Conservation (phyloP, 2,888 invertebrate genomes). For the Metallyticus violacea region DNA sequence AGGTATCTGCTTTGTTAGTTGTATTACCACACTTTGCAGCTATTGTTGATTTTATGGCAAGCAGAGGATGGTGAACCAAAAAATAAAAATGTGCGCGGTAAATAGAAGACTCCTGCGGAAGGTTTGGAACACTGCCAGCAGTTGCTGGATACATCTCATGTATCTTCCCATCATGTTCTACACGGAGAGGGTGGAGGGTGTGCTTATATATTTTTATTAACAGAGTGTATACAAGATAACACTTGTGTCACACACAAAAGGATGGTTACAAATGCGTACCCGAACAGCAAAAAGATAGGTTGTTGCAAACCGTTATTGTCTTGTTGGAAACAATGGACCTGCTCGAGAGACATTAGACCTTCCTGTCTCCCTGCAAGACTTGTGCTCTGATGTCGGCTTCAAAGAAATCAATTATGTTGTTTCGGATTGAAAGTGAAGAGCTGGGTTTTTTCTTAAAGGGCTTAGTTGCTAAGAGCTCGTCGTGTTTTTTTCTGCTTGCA, state of each 20-base stretch:
- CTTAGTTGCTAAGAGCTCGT: not conserved
- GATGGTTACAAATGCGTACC: not conserved
- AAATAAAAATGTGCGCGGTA: not conserved
- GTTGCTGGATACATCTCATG: not conserved
- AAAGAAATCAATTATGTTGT: not conserved
- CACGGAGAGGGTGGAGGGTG: not conserved
- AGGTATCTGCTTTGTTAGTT: not conserved
- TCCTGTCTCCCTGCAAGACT: not conserved
- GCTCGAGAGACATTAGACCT: not conserved
- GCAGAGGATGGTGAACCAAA: not conserved
- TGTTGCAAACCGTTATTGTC: not conserved
- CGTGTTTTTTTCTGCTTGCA: not conserved
- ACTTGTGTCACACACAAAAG: not conserved
- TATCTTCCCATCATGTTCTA: not conserved
- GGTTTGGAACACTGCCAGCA: not conserved
- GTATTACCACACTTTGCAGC: not conserved
- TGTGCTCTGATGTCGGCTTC: not conserved
- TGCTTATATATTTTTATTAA: not conserved
- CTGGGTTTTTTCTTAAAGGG: not conserved
- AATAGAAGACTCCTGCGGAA: not conserved
- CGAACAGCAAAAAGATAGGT: not conserved
- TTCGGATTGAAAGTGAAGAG: not conserved
- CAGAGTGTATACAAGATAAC: not conserved
- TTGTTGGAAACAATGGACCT: not conserved
- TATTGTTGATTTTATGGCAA: not conserved